Percentiles rank a stretch among this genome's conserved stretches.
These are phyloP conservation scores for Scaptomyza polygonia DNA, from an alignment of 2,888 invertebrate genomes.

Conservation along the genomic window DNA sequence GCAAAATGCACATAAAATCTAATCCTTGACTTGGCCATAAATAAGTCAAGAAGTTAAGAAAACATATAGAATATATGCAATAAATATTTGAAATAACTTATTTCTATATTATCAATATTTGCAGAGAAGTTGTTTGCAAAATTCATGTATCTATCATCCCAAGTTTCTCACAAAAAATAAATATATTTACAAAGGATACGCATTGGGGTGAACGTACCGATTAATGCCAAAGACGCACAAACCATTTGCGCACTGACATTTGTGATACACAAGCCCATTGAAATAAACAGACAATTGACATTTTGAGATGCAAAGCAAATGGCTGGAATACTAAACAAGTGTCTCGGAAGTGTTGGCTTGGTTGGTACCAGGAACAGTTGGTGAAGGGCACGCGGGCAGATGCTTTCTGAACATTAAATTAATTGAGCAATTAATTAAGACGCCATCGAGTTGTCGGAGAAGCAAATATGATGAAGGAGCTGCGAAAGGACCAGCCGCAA, in stretches of 20 bases:
- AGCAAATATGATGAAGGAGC: slow-evolving; percentile 40
- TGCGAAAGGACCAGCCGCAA: slow-evolving; percentile 58
- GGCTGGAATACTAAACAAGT: slow-evolving; percentile 40
- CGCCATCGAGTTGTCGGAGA: slow-evolving; percentile 69
- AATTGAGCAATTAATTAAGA: slow-evolving; percentile 83
- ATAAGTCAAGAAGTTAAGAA: too few species aligned
- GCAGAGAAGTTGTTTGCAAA: too few species aligned
- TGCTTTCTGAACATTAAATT: slow-evolving; percentile 79
- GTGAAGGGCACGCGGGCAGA: slow-evolving; percentile 41
- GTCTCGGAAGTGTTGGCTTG: slow-evolving; percentile 12
- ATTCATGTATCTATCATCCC: too few species aligned
- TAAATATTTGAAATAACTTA: too few species aligned
- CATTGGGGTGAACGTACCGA: slow-evolving; percentile 17
- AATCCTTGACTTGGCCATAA: too few species aligned
- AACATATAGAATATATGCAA: too few species aligned
- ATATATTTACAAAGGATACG: too few species aligned
- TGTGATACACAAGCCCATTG: slow-evolving; percentile 56
- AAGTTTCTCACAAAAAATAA: too few species aligned
- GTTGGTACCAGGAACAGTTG: not conserved
- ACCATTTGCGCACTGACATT: slow-evolving; percentile 63
- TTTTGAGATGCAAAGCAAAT: slow-evolving; percentile 53
- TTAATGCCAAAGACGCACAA: slow-evolving; percentile 25
- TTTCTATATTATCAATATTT: too few species aligned
- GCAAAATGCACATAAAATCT: too few species aligned
- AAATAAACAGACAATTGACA: slow-evolving; percentile 70